These are phyloP conservation scores for Brachyhypopomus occidentalis DNA, from an alignment of 2,113 vertebrate species.

Conservation along the genomic window DNA sequence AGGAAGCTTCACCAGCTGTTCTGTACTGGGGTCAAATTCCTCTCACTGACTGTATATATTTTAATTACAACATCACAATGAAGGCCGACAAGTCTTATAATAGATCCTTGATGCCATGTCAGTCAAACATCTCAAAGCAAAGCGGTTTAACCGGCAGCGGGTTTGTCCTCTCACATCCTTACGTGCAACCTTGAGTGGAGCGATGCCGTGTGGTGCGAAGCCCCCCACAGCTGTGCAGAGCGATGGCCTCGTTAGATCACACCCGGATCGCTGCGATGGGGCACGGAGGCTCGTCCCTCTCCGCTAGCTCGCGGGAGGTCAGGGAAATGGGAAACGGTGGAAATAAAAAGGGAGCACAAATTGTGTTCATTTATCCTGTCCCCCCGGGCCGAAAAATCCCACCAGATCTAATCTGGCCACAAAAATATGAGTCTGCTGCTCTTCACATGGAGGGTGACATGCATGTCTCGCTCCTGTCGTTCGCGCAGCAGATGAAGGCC, in stretches of 20 bases:
- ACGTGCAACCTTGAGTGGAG: background rate
- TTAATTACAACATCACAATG: no score
- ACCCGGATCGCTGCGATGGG: background rate
- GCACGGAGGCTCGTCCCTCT: background rate
- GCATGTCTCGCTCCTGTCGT: background rate
- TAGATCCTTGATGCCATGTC: background rate
- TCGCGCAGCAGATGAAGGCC: background rate
- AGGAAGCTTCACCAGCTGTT: no score
- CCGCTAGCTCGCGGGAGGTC: background rate
- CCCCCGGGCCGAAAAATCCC: conserved; percentile 24
- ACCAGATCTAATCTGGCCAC: background rate
- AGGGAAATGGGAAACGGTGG: background rate
- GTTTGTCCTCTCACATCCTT: no score
- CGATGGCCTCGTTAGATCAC: conserved; percentile 10
- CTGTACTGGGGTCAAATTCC: no score
- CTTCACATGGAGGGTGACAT: background rate
- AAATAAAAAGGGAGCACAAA: background rate
- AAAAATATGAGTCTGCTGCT: conserved; percentile 1
- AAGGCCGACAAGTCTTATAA: no score
- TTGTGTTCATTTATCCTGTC: background rate
- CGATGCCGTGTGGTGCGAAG: background rate
- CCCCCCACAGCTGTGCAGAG: background rate
- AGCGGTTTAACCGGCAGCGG: no score
- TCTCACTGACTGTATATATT: no score
- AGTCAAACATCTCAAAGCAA: no score